phyloP scores from a whole-genome alignment of 2,113 vertebrate genomes.

The Siniperca chuatsi region DNA sequence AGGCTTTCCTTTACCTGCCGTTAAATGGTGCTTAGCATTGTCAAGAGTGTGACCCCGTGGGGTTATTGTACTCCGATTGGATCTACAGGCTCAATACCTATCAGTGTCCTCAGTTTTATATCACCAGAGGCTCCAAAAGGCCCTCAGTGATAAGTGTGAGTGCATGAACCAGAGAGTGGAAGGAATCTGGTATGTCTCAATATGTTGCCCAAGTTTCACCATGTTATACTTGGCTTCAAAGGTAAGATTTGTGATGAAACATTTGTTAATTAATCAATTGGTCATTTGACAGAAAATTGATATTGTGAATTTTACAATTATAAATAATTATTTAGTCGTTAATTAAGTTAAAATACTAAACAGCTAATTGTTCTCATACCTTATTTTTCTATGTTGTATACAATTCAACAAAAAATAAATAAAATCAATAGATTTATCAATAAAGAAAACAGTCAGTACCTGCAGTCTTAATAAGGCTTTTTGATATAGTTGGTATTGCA shows the following conservation, averaged over 20 bases:
- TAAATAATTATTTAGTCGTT: not conserved
- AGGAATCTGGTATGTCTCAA: not conserved
- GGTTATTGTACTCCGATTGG: not conserved
- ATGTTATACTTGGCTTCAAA: not conserved
- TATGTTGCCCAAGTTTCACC: not conserved
- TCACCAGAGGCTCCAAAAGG: not conserved
- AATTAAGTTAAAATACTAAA: not conserved
- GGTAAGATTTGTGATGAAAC: not conserved
- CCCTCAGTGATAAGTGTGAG: not conserved
- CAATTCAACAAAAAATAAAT: not conserved
- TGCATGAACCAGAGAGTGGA: not conserved
- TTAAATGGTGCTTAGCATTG: slow-evolving; percentile 28
- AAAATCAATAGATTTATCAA: not conserved
- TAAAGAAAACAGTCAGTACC: not conserved
- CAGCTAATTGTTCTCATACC: not conserved
- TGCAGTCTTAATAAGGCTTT: not conserved
- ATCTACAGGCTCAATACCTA: slow-evolving; percentile 14
- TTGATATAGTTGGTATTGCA: not conserved
- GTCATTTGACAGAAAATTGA: not conserved
- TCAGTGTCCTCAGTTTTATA: not conserved
- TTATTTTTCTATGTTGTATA: too few species aligned
- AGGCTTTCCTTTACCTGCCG: slow-evolving; percentile 31
- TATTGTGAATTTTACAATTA: too few species aligned
- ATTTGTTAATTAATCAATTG: not conserved
- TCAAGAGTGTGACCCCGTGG: not conserved